These are phyloP conservation scores for Allacma fusca DNA, from an alignment of 2,888 invertebrate genomes.

Conservation along the genomic window DNA sequence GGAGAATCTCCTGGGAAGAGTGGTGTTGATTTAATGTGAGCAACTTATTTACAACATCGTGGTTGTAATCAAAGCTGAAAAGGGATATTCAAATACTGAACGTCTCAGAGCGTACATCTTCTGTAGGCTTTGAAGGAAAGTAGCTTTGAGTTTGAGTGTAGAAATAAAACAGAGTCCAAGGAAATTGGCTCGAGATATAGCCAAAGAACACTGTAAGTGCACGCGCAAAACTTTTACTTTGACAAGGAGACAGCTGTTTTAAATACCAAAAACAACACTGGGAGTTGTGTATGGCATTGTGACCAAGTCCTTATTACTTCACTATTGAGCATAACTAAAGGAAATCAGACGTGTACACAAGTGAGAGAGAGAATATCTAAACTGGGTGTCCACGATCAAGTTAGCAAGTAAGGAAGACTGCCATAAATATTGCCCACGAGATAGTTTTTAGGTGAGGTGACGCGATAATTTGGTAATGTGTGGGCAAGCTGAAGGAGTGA, in stretches of 20 bases:
- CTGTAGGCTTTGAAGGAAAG: not conserved
- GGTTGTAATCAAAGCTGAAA: not conserved
- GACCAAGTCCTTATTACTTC: slow-evolving; percentile 2
- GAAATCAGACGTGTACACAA: not conserved
- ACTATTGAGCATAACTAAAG: slow-evolving; percentile 17
- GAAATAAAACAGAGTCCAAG: slow-evolving; percentile 25
- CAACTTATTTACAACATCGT: not conserved
- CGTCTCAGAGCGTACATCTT: no score
- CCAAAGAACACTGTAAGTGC: not conserved
- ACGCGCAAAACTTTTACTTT: slow-evolving; percentile 42
- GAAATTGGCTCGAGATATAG: not conserved
- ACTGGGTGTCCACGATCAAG: slow-evolving; percentile 47
- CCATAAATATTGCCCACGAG: slow-evolving; percentile 48
- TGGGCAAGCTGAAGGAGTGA: slow-evolving; percentile 48
- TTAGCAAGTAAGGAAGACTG: slow-evolving; percentile 45
- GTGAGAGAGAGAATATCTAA: slow-evolving; percentile 38
- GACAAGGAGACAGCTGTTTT: slow-evolving; percentile 39
- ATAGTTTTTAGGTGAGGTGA: slow-evolving; percentile 49
- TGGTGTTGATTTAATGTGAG: not conserved
- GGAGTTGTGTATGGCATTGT: slow-evolving; percentile 40
- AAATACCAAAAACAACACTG: slow-evolving; percentile 25
- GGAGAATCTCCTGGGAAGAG: not conserved
- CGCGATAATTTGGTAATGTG: slow-evolving; percentile 48
- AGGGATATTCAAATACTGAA: not conserved
- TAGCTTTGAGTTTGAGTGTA: slow-evolving; percentile 14